Percentiles rank a stretch among this genome's conserved stretches.
These are phyloP conservation scores for Prunella strophiata DNA, from an alignment of 2,797 vertebrate genomes.

Conservation along the genomic window DNA sequence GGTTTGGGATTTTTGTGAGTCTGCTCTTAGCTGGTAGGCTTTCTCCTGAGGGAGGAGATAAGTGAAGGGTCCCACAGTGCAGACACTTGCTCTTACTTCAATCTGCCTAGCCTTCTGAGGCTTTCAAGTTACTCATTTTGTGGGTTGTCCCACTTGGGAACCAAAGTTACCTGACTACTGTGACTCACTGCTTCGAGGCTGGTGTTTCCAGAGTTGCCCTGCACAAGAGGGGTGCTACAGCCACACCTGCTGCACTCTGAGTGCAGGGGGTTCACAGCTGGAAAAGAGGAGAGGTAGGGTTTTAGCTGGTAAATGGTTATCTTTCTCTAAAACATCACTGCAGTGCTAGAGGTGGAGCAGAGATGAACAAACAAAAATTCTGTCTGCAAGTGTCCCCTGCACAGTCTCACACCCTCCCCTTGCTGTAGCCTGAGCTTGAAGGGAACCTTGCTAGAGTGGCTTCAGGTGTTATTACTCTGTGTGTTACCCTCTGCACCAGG, in stretches of 20 bases:
- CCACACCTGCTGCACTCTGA: background rate
- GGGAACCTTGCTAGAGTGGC: background rate
- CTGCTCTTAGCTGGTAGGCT: background rate
- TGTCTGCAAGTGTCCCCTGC: background rate
- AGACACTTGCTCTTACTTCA: background rate
- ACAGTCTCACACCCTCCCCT: rapidly evolving
- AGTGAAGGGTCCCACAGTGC: background rate
- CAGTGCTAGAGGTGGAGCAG: background rate
- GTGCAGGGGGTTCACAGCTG: background rate
- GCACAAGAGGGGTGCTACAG: background rate
- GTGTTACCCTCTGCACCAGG: background rate
- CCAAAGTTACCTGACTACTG: background rate
- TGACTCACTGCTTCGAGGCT: background rate
- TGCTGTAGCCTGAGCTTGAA: background rate
- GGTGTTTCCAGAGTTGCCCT: background rate
- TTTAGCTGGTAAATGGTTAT: background rate
- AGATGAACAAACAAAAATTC: background rate
- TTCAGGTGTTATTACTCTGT: background rate
- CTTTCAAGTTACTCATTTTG: background rate
- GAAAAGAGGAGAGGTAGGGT: background rate
- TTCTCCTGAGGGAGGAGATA: background rate
- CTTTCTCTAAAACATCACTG: background rate
- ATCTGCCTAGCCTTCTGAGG: background rate
- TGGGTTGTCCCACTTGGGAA: background rate
- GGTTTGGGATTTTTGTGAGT: background rate